Evolutionary conservation across 2,113 vertebrate genomes (phyloP).

Genomic region (Capreolus pygargus): DNA sequence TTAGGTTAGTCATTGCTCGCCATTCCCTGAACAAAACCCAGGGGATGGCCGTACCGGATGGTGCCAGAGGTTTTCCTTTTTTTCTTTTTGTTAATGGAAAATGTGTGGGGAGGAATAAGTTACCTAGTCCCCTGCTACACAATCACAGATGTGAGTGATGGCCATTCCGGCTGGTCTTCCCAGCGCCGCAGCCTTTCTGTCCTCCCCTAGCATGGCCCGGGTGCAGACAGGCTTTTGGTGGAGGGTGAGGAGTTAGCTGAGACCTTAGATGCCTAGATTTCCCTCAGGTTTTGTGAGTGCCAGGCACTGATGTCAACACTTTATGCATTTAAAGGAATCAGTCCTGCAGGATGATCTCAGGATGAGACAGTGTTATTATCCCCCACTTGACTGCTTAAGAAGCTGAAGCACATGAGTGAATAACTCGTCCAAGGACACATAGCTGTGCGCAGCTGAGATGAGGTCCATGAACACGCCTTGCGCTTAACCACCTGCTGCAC

Average conservation of each 20-base stretch:
- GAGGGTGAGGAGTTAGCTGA: neutral
- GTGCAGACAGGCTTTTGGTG: neutral
- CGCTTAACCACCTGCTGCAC: neutral
- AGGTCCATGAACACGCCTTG: accelerated
- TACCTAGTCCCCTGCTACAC: neutral
- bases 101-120: neutral
- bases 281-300: neutral
- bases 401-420: neutral
- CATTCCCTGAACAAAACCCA: constrained; percentile 30
- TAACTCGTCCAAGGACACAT: neutral
- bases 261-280: neutral
- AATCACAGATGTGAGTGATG: neutral
- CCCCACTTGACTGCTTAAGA: neutral
- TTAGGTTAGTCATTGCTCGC: constrained; percentile 42
- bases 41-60: neutral
- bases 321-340: neutral
- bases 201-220: neutral
- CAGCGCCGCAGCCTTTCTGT: accelerated
- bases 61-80: neutral
- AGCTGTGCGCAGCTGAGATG: neutral
- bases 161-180: neutral
- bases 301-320: neutral
- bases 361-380: too few relatives aligned
- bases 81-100: neutral
- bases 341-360: neutral